Evolutionary conservation across 2,797 vertebrate genomes (phyloP).

Genomic region (Stomatorhinus walkeri): DNA sequence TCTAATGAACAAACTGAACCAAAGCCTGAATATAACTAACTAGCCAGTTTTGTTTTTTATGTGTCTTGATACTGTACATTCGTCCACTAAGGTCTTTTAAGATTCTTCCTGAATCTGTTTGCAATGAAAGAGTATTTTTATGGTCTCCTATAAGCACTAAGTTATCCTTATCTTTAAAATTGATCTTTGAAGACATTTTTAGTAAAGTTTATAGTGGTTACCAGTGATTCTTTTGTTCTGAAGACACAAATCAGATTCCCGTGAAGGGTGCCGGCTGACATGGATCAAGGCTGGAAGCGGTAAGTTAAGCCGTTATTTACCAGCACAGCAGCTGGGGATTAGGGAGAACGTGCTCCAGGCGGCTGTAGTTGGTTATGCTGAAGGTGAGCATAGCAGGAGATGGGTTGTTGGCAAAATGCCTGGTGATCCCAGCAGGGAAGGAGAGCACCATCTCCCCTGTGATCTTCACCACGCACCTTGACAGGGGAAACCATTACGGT

Average conservation of each 20-base stretch:
- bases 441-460: conserved; percentile 96
- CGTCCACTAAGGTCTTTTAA: neutral
- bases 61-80: neutral
- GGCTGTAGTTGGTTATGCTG: conserved; percentile 83
- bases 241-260: neutral
- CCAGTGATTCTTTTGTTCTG: neutral
- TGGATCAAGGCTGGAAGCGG: neutral
- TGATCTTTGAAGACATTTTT: neutral
- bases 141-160: neutral
- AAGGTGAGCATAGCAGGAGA: conserved; percentile 83
- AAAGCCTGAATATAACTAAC: neutral
- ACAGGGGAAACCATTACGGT: neutral
- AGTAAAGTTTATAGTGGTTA: neutral
- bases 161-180: neutral
- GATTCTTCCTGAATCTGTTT: neutral
- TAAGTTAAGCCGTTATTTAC: conserved; percentile 50
- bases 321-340: conserved; percentile 97
- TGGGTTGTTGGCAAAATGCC: conserved; percentile 89
- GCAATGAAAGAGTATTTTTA: neutral
- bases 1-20: too few species aligned
- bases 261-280: neutral
- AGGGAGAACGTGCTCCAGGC: conserved; percentile 92
- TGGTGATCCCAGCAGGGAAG: conserved; percentile 93
- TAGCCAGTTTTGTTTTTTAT: neutral
- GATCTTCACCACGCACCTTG: conserved; percentile 91